Conservation (phyloP, 2,888 invertebrate genomes). For the Phaonia tiefii region DNA sequence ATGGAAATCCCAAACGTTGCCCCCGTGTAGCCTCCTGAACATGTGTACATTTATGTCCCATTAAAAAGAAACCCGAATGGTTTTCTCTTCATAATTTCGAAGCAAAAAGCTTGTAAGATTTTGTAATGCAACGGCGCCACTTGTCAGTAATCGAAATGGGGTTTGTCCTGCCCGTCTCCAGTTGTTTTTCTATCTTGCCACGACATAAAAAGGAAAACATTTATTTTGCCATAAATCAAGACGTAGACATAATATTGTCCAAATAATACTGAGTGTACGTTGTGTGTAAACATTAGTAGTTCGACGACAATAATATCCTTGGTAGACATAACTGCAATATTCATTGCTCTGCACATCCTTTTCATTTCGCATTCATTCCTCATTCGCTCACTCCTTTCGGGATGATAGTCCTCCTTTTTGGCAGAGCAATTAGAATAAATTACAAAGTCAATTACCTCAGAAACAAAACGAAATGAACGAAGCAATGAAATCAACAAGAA, state of each 20-base stretch:
- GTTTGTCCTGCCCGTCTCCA: not conserved
- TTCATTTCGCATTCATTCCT: too few species aligned
- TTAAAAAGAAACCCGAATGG: slow-evolving; percentile 12
- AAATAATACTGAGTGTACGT: slow-evolving; percentile 56
- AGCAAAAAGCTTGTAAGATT: not conserved
- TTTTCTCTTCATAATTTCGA: slow-evolving; percentile 11
- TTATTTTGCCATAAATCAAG: slow-evolving; percentile 61
- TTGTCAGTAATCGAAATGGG: slow-evolving; percentile 18
- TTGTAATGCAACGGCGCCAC: slow-evolving; percentile 31
- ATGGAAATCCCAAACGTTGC: too few species aligned
- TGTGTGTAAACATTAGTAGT: slow-evolving; percentile 62
- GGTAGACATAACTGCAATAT: slow-evolving; percentile 47
- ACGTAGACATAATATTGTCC: slow-evolving; percentile 55
- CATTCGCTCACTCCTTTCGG: not conserved
- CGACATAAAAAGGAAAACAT: slow-evolving; percentile 10
- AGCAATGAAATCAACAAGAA: slow-evolving; percentile 50
- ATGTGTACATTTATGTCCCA: too few species aligned
- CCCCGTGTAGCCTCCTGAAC: too few species aligned
- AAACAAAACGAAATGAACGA: slow-evolving; percentile 68
- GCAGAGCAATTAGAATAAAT: slow-evolving; percentile 78
- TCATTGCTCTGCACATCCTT: slow-evolving; percentile 5
- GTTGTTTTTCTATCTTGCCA: not conserved
- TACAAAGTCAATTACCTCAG: slow-evolving; percentile 76
- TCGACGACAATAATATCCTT: slow-evolving; percentile 66
- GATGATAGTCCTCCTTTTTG: slow-evolving; percentile 27